phyloP scores from a whole-genome alignment of 2,888 invertebrate species.

The Ophraella communa region DNA sequence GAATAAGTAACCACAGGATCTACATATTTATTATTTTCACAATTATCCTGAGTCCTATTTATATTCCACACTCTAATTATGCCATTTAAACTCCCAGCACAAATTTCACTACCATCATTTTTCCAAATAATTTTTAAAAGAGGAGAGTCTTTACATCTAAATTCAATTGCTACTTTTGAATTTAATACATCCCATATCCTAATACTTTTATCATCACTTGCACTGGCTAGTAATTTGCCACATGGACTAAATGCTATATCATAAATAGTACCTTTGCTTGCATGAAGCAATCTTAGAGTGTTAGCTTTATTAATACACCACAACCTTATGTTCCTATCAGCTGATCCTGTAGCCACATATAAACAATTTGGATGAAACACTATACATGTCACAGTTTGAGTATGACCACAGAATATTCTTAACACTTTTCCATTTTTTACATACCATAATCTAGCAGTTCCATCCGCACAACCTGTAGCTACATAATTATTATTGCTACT shows the following conservation, averaged over 20 bases:
- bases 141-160: constrained; percentile 69
- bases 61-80: constrained; percentile 71
- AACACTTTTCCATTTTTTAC: constrained; percentile 82
- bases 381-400: constrained; percentile 85
- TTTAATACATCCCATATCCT: constrained; percentile 76
- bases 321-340: constrained; percentile 86
- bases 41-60: constrained; percentile 29
- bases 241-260: constrained; percentile 83
- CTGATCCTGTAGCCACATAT: constrained; percentile 88
- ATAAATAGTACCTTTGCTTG: constrained; percentile 77
- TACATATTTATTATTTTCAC: constrained; percentile 34
- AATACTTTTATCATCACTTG: constrained; percentile 77
- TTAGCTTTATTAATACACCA: constrained; percentile 87
- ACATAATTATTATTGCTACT: constrained; percentile 73
- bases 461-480: constrained; percentile 82
- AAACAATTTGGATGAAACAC: constrained; percentile 92
- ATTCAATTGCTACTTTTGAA: constrained; percentile 69
- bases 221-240: constrained; percentile 84
- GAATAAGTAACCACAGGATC: constrained; percentile 40
- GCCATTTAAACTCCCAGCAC: constrained; percentile 73
- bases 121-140: constrained; percentile 71
- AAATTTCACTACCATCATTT: constrained; percentile 65
- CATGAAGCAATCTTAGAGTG: constrained; percentile 79
- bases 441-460: constrained; percentile 82
- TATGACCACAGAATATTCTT: constrained; percentile 87